Percentiles rank a stretch among this genome's conserved stretches.
phyloP scores from a whole-genome alignment of 2,113 vertebrate genomes.

The Sturnira hondurensis region DNA sequence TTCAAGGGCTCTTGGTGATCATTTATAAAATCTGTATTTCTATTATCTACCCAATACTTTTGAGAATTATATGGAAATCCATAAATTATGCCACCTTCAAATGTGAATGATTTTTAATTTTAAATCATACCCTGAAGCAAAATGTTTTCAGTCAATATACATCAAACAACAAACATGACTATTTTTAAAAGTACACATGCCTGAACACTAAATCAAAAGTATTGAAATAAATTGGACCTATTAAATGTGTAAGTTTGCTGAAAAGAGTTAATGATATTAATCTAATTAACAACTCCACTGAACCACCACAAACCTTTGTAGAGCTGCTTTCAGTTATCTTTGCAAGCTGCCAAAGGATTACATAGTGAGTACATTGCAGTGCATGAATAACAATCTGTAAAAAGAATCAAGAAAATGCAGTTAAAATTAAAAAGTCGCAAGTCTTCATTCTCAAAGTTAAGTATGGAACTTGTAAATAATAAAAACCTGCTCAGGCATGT shows the following conservation, averaged over 20 bases:
- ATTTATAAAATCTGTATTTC: conserved; percentile 19
- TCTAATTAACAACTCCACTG: not conserved
- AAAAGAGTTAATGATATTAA: conserved; percentile 3
- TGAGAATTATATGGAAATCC: not conserved
- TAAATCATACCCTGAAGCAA: conserved; percentile 9
- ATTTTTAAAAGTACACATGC: not conserved
- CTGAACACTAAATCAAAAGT: not conserved
- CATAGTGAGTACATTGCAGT: conserved; percentile 98
- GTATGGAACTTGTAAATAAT: conserved; percentile 59
- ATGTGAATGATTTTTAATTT: not conserved
- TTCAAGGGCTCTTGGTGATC: not conserved
- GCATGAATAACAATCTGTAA: conserved; percentile 98
- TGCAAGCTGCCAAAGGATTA: conserved; percentile 97
- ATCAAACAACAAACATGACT: not conserved
- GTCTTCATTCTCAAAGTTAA: conserved; percentile 28
- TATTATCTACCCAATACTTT: not conserved
- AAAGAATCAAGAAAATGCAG: conserved; percentile 48
- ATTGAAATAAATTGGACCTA: not conserved
- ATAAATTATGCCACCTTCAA: not conserved
- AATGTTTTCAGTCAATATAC: not conserved
- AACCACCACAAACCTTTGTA: conserved; percentile 88
- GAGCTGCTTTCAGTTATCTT: conserved; percentile 95
- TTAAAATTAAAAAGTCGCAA: conserved; percentile 47
- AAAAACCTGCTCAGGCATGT: conserved; percentile 98
- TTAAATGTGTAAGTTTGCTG: not conserved